Conservation (phyloP, 2,113 vertebrate genomes). For the Stigmatopora argus region DNA sequence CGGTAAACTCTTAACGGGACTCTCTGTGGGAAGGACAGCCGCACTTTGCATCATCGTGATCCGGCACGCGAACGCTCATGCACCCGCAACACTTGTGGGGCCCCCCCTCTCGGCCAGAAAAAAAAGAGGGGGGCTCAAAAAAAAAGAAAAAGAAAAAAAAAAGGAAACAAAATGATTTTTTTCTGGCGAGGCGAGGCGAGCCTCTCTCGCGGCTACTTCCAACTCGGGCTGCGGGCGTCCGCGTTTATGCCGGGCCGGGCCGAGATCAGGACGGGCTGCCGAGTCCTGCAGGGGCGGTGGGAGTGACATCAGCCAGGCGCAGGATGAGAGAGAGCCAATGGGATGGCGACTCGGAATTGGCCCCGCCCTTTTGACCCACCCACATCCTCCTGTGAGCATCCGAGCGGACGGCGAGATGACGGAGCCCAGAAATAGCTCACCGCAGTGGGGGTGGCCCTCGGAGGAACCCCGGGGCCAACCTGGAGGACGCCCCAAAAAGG, state of each 20-base stretch:
- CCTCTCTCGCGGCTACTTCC: background rate
- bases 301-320: constrained; percentile 81
- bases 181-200: background rate
- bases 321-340: constrained; percentile 69
- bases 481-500: background rate
- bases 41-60: constrained; percentile 96
- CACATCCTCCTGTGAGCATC: constrained; percentile 13
- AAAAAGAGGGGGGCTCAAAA: constrained; percentile 18
- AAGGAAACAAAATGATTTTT: background rate
- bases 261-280: constrained; percentile 65
- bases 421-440: constrained; percentile 67
- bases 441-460: constrained; percentile 46
- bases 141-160: constrained; percentile 10
- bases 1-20: constrained; percentile 90
- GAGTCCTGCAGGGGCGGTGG: constrained; percentile 84
- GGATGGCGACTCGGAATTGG: constrained; percentile 22
- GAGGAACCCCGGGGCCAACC: constrained; percentile 21
- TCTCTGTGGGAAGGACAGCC: constrained; percentile 84
- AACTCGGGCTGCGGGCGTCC: constrained; percentile 28
- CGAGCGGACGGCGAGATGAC: constrained; percentile 35
- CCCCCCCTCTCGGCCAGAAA: constrained; percentile 35
- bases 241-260: constrained; percentile 44
- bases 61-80: constrained; percentile 63
- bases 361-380: background rate
- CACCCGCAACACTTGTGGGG: constrained; percentile 62